Evolutionary conservation across 2,113 vertebrate genomes (phyloP), one percentile per base, ranked within the genome.

Genomic region (Trachemys scripta): DNA sequence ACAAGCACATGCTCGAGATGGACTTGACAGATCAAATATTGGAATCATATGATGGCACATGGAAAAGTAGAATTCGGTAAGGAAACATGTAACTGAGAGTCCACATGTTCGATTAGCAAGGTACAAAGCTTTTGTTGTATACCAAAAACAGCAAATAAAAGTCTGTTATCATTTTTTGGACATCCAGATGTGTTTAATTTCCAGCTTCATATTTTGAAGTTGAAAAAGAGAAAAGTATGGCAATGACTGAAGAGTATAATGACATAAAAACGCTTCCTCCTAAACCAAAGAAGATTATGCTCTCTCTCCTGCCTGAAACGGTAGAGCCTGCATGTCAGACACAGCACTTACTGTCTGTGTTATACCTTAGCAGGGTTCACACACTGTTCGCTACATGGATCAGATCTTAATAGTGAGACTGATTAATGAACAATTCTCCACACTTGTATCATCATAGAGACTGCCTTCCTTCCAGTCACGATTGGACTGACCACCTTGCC

Each of bases 101-200:
- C 91, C 96, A 93, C 19, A 90, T 94, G 92, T 95, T 98, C 96
- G 96, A 95, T 98, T 95, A 97, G 65, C 62, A 83, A 97, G 95
- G 98, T 90, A 98, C 90, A 97, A 94, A 95, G 93, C 96, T 95
- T 98, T 98, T 96, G 96, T 93, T 96, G 91, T 97, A 94, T 87
- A 96, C 94, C 94, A 96, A 96, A 97, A 97, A 96, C 96, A 97
- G 97, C 97, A 97, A 97, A 97, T 90, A 94, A 95, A 97, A 95
- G 93, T 50, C 95, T 95, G 95, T 96, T 95, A 96, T 97, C 96
- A 96, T 97, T 97, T 96, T 96, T 96, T 86, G 96, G 97, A 76
- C 47, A 42, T 95, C 96, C 97, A 98, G 97, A 98, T 98, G 97
- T 98, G 97, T 97, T 96, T 97, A 95, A 97, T 98, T 97, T 98